Base-by-base conservation (phyloP, 92 coral and sea anemone species). In the Epizoanthus illoricatus region DNA sequence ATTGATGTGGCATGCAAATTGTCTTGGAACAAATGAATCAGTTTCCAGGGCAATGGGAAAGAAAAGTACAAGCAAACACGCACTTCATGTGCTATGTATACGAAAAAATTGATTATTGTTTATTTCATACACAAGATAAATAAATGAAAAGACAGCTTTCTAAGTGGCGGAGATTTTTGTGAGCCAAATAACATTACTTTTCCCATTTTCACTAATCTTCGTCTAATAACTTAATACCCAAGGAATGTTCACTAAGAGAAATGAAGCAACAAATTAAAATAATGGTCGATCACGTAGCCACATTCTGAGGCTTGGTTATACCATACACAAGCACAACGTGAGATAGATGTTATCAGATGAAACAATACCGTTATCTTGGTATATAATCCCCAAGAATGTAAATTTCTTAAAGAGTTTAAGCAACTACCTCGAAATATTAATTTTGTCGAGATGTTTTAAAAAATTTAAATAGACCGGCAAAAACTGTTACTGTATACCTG, bases 181-280 rank as follows among this genome's bases (percentile, higher is more conserved):
- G n/a, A 45, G 36, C 80, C 47, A 74, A 36, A 23, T 24, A 65
- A 57, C 57, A 56, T 74, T 56, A 17, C 52, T 74, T 74, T 74
- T 56, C 39, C 66, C 80, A 54, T 23, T 54, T 74, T 56, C 52
- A 11, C 28, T 74, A 52, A 52, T 52, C 56, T 52, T 52, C 56
- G 56, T 9, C 56, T 52, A 52, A 52, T 52, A 52, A 52, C 56
- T 52, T 52, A 52, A 52, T 52, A 52, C 56, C 56, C 56, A 52
- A 52, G 56, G 56, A 76, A 76, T 75, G 79, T 72, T 72, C 76
- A 72, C 9, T 58, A 36, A 75, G 55, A 18, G 54, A 58, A 75
- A 68, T 16, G 73, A 66, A 39, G 19, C 20, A 12, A 10, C 21
- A 68, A 8, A 68, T 68, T 39, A 40, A 52, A 33, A 36, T 68